Evolutionary conservation across 2,888 invertebrate species (phyloP).

Genomic region (Penaeus monodon): DNA sequence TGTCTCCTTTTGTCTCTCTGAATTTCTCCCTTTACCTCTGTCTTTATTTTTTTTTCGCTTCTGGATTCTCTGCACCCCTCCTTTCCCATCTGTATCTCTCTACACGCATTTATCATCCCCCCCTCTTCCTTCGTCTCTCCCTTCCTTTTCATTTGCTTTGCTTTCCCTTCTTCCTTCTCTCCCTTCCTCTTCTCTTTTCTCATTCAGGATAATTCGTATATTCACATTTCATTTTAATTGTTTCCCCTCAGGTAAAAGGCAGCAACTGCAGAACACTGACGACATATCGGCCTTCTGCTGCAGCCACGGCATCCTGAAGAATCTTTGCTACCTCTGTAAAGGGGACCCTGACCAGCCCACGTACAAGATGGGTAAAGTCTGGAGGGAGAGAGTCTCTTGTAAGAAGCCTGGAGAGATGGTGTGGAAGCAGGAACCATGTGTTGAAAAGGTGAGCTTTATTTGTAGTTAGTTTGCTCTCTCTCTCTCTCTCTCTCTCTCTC

Average conservation of each 20-base stretch:
- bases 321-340: slow-evolving; percentile 55
- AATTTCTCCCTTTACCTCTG: too few relatives aligned
- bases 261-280: slow-evolving; percentile 15
- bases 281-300: slow-evolving; percentile 52
- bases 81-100: too few relatives aligned
- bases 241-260: neutral
- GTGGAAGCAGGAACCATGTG: slow-evolving; percentile 41
- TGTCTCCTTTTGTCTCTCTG: too few relatives aligned
- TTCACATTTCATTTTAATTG: too few relatives aligned
- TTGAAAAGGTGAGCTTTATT: slow-evolving; percentile 43
- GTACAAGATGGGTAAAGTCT: slow-evolving; percentile 50
- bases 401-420: slow-evolving; percentile 35
- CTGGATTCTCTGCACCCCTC: too few relatives aligned
- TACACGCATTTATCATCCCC: too few relatives aligned
- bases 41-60: too few relatives aligned
- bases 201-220: neutral
- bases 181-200: neutral
- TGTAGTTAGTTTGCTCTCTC: too few relatives aligned
- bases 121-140: too few relatives aligned
- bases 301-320: slow-evolving; percentile 49
- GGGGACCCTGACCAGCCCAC: slow-evolving; percentile 54
- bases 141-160: neutral
- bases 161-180: neutral
- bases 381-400: slow-evolving; percentile 39
- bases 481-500: too few relatives aligned